Evolutionary conservation across 2,113 vertebrate genomes (phyloP), one percentile per base, ranked within the genome.

Genomic region (Eulacestoma nigropectus): DNA sequence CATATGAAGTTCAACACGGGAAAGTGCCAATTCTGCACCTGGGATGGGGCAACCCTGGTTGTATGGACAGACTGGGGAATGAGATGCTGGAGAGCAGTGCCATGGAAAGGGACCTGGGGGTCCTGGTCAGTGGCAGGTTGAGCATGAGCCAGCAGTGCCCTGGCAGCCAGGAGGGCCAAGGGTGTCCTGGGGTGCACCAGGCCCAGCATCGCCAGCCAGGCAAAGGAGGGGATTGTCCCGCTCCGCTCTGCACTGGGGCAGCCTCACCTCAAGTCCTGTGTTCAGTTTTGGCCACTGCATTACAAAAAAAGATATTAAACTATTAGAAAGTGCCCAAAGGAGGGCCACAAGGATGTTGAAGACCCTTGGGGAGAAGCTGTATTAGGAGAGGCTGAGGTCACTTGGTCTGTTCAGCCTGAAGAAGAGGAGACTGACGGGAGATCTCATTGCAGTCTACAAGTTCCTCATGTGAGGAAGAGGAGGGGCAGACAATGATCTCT

Each of bases 141-240:
- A 16, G 11, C 1, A 13, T 11, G 30, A 41, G 11, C 2, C 67
- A 52, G 46, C 56, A 52, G 47, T 37, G 46, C 20, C 26, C 46
- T 37, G 56, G 46, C 37, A 62, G 37, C 26, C 80, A 37, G 56
- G 46, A 72, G 26, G 10, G 56, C 26, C 67, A 83, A 13, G 6
- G 0, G 0, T 52, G 46, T 72, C 32, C 46, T 35, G 67, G 13
- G 23, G 23, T 0, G 16, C 46, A 83, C 35, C 55, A 60, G 46
- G 46, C 1, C 0, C 65, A 62, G 6, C 37, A 37, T 4, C 0
- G 0, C 16, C 67, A 60, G 8, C 30, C 0, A 0, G 67, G 26
- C 8, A 16, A 62, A 33, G 33, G 16, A 62, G 26, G 26, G 26
- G 26, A 84, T 62, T 72, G 56, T 37, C 33, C 68, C 0, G 0